A percentile compares a stretch with the other conserved stretches of the same genome.
Evolutionary conservation across 2,797 vertebrate genomes (phyloP).

Genomic region (Tadarida brasiliensis): DNA sequence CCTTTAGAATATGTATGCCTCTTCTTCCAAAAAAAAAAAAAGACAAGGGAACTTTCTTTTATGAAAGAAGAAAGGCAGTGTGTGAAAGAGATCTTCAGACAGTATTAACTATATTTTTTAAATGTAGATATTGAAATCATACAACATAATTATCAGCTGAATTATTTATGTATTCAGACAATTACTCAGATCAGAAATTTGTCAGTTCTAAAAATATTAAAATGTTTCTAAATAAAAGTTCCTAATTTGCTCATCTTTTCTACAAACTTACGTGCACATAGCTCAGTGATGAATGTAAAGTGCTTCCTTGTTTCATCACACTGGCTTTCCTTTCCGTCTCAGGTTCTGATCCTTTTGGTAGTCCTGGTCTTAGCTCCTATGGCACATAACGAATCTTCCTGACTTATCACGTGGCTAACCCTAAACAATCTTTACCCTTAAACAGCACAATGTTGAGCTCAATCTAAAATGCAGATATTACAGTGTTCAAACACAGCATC

Average conservation of each 20-base stretch:
- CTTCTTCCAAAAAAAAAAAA: slow-evolving; percentile 45
- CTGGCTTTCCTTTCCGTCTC: not conserved
- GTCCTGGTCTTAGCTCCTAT: not conserved
- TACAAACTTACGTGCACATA: not conserved
- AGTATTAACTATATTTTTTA: slow-evolving; percentile 26
- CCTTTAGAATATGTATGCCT: slow-evolving; percentile 58
- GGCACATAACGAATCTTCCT: not conserved
- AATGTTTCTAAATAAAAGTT: slow-evolving; percentile 56
- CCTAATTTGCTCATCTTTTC: slow-evolving; percentile 13
- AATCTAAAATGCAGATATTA: slow-evolving; percentile 42
- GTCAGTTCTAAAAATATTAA: not conserved
- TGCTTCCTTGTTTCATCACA: not conserved
- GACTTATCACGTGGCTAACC: not conserved
- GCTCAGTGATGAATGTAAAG: not conserved
- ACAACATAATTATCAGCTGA: not conserved
- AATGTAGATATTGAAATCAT: slow-evolving; percentile 62
- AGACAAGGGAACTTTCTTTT: not conserved
- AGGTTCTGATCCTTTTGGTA: not conserved
- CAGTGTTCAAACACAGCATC: not conserved
- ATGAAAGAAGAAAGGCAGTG: slow-evolving; percentile 35
- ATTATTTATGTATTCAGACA: slow-evolving; percentile 34
- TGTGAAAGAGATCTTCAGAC: slow-evolving; percentile 24
- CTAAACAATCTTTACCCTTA: slow-evolving; percentile 20
- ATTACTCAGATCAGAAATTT: slow-evolving; percentile 63
- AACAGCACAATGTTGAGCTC: not conserved